phyloP scores from a whole-genome alignment of 2,113 vertebrate genomes.

The Tamias sibiricus region DNA sequence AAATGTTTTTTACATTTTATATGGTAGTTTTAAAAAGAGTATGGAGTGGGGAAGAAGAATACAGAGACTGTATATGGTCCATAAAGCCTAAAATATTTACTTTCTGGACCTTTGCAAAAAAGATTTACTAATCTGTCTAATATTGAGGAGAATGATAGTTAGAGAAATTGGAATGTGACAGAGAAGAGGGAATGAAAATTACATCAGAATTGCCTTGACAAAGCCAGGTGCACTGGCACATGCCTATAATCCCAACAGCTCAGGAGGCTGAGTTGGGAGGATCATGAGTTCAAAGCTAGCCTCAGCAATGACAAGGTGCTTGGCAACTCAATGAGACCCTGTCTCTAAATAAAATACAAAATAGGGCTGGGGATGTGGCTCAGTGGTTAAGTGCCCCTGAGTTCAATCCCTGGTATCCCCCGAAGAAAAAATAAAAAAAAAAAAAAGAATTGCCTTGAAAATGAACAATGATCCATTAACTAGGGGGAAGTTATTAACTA shows the following conservation, averaged over 20 bases:
- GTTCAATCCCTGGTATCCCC: too few relatives aligned
- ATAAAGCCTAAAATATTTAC: slow-evolving; percentile 3
- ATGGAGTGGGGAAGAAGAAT: background rate
- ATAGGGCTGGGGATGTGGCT: too few relatives aligned
- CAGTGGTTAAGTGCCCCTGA: too few relatives aligned
- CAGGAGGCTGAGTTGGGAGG: too few relatives aligned
- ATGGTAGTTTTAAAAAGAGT: background rate
- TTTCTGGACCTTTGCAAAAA: background rate
- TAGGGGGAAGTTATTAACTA: background rate
- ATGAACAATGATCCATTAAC: background rate
- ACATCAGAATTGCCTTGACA: too few relatives aligned
- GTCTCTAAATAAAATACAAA: too few relatives aligned
- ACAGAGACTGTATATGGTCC: background rate
- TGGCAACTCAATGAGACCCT: too few relatives aligned
- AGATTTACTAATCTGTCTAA: background rate
- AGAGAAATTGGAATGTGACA: background rate
- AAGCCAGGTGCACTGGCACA: too few relatives aligned
- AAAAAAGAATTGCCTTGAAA: background rate
- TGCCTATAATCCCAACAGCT: too few relatives aligned
- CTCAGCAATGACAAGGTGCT: too few relatives aligned
- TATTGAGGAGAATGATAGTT: background rate
- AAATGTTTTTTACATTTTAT: background rate
- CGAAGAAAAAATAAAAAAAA: too few relatives aligned
- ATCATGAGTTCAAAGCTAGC: too few relatives aligned
- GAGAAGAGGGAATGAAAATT: background rate